Percentiles rank a stretch among this genome's conserved stretches.
These are phyloP conservation scores for Climacteris rufus DNA, from an alignment of 2,113 vertebrate genomes.

Conservation along the genomic window DNA sequence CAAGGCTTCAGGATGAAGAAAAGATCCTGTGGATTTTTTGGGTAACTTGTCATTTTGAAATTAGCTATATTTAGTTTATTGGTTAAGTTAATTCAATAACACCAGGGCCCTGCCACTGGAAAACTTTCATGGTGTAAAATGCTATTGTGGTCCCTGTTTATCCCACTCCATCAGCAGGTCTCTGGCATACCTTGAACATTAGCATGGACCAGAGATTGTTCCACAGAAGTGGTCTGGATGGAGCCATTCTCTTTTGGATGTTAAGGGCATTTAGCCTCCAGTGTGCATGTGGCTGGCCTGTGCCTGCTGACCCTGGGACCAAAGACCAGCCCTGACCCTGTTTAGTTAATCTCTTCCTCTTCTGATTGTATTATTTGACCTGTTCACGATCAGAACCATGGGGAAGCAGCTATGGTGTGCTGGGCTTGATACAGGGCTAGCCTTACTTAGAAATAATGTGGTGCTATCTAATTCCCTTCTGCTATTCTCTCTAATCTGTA, in stretches of 20 bases:
- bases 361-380: neutral
- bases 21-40: neutral
- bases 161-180: neutral
- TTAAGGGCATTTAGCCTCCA: neutral
- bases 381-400: neutral
- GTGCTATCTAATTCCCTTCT: neutral
- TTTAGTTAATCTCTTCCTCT: neutral
- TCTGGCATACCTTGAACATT: neutral
- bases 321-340: neutral
- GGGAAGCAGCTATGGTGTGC: neutral
- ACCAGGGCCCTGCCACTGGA: neutral
- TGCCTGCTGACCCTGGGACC: neutral
- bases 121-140: neutral
- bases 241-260: neutral
- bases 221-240: neutral
- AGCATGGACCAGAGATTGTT: neutral
- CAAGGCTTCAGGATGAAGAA: neutral
- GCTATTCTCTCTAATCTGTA: neutral
- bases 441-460: neutral
- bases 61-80: neutral
- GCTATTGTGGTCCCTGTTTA: neutral
- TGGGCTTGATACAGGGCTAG: neutral
- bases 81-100: neutral
- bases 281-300: rapidly evolving
- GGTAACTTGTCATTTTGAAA: neutral